A percentile compares a stretch with the other conserved stretches of the same genome.
These are phyloP conservation scores for Umimayanthus kanabou DNA, from an alignment of 92 coral and sea anemone genomes.

Conservation along the genomic window DNA sequence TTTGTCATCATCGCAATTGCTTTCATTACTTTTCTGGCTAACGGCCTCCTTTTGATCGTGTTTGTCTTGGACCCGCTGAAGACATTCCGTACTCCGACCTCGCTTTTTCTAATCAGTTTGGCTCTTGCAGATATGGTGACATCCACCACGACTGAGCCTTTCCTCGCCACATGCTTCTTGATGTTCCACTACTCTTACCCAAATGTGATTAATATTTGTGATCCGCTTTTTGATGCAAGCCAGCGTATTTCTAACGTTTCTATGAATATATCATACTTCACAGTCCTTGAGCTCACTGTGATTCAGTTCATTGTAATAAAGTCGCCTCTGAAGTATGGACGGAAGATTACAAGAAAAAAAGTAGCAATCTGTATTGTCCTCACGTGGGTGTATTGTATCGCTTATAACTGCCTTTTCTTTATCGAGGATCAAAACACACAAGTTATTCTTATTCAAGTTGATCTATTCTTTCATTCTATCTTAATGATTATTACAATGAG, in stretches of 20 bases:
- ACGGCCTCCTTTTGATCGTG: constrained; percentile 36
- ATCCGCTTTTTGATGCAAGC: not conserved
- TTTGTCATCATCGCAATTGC: constrained; percentile 39
- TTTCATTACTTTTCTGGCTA: constrained; percentile 30
- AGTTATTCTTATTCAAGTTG: constrained; percentile 9
- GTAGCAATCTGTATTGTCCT: constrained; percentile 14
- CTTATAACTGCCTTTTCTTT: not conserved
- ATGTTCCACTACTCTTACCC: constrained; percentile 18
- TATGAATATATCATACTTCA: constrained; percentile 36
- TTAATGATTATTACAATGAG: not conserved
- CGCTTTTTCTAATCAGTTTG: constrained; percentile 44
- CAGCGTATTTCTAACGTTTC: not conserved
- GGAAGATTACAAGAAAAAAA: constrained; percentile 30
- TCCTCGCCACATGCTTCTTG: constrained; percentile 31
- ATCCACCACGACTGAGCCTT: constrained; percentile 31
- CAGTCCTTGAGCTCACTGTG: constrained; percentile 34
- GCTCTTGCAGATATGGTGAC: constrained; percentile 38
- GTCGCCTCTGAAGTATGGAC: constrained; percentile 51
- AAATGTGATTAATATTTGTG: not conserved
- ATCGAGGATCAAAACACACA: not conserved
- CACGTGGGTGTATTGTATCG: constrained; percentile 17
- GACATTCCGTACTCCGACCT: constrained; percentile 37
- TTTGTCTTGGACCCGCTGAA: constrained; percentile 46
- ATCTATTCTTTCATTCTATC: constrained; percentile 29
- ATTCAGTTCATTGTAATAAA: constrained; percentile 38